Conservation (phyloP, 2,888 invertebrate species). For the Cremastinae sp. region DNA sequence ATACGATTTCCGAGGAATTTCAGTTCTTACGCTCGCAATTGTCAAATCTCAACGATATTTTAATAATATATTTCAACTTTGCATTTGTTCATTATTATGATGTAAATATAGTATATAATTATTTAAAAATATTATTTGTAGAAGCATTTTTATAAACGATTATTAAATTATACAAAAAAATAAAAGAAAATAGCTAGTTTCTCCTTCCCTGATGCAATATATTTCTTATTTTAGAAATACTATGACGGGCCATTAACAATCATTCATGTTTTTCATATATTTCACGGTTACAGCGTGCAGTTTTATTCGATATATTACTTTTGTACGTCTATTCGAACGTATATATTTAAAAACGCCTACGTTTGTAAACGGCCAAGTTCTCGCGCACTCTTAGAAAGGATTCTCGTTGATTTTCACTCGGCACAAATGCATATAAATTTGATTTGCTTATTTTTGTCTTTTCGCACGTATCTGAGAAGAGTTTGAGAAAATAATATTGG, state of each 20-base stretch:
- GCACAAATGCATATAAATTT: slow-evolving; percentile 7
- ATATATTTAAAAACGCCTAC: slow-evolving; percentile 47
- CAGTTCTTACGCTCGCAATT: slow-evolving; percentile 21
- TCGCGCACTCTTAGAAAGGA: slow-evolving; percentile 39
- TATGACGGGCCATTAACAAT: slow-evolving; percentile 33
- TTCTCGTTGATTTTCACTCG: slow-evolving; percentile 1
- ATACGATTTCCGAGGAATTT: too few relatives aligned
- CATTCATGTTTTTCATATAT: slow-evolving; percentile 42
- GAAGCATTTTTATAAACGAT: too few relatives aligned
- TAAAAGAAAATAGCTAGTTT: too few relatives aligned
- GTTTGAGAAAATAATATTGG: too few relatives aligned
- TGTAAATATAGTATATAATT: too few relatives aligned
- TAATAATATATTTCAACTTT: too few relatives aligned
- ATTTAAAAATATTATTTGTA: too few relatives aligned
- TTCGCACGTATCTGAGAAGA: too few relatives aligned
- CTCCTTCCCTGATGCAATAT: too few relatives aligned
- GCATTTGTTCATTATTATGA: too few relatives aligned
- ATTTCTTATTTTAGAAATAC: slow-evolving; percentile 2
- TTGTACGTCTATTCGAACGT: slow-evolving; percentile 27
- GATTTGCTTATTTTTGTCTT: slow-evolving; percentile 8
- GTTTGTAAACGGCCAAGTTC: slow-evolving; percentile 34
- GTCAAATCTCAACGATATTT: slow-evolving; percentile 2
- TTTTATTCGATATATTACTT: slow-evolving; percentile 38
- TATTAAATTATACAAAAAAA: too few relatives aligned
- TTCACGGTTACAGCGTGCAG: neutral